Conservation (phyloP, 64 coral and sea anemone species). For the Orbicella faveolata region DNA sequence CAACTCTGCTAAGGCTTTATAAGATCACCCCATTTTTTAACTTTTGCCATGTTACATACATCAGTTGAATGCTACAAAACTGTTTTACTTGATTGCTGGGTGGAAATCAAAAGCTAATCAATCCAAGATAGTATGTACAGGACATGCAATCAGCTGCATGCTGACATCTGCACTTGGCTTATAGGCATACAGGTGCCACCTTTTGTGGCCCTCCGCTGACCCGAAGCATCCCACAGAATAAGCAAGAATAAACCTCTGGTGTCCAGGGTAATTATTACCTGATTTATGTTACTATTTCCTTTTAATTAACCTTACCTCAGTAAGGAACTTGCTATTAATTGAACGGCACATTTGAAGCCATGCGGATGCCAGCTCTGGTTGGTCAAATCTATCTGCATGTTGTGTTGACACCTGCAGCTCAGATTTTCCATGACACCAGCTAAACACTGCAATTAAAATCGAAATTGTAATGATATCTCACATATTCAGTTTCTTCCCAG, state of each 20-base stretch:
- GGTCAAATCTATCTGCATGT: slow-evolving; percentile 73
- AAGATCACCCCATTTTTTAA: too few relatives aligned
- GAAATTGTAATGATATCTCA: background rate
- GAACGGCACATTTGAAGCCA: slow-evolving; percentile 70
- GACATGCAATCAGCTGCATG: too few relatives aligned
- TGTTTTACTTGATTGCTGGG: too few relatives aligned
- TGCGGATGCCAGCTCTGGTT: slow-evolving; percentile 50
- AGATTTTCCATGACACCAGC: slow-evolving; percentile 80
- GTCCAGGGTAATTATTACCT: background rate
- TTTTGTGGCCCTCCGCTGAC: too few relatives aligned
- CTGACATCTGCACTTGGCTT: too few relatives aligned
- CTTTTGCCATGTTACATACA: too few relatives aligned
- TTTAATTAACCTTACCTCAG: slow-evolving; percentile 34
- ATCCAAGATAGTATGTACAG: too few relatives aligned
- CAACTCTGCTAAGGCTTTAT: too few relatives aligned
- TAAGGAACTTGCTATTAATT: slow-evolving; percentile 68
- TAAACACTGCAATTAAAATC: slow-evolving; percentile 63
- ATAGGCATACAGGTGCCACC: too few relatives aligned
- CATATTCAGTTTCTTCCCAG: background rate
- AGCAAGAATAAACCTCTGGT: background rate
- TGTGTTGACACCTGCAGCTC: slow-evolving; percentile 67
- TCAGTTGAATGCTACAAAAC: too few relatives aligned
- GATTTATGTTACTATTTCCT: background rate
- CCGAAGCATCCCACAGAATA: background rate
- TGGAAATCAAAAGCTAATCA: too few relatives aligned